These are phyloP conservation scores for Amblyornis subalaris DNA, from an alignment of 2,113 vertebrate species.

Conservation along the genomic window DNA sequence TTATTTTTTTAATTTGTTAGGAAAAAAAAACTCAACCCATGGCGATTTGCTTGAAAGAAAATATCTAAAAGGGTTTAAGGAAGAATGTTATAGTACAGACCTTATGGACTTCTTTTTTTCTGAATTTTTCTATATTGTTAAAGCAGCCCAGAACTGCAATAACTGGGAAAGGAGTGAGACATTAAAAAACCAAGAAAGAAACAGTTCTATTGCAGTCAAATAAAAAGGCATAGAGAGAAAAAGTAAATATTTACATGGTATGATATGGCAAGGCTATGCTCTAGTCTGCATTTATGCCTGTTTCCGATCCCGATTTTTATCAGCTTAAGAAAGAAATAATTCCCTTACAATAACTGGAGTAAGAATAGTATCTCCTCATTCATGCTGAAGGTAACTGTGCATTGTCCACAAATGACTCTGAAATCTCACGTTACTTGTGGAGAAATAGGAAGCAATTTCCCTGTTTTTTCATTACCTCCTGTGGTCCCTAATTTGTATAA, in stretches of 20 bases:
- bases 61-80: neutral
- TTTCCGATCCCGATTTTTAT: neutral
- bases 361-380: neutral
- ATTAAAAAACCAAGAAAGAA: conserved; percentile 17
- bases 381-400: neutral
- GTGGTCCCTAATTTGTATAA: neutral
- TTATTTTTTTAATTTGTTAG: neutral
- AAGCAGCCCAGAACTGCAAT: neutral
- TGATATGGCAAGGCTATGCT: neutral
- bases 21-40: neutral
- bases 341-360: neutral
- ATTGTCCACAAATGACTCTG: neutral
- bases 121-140: conserved; percentile 19
- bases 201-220: neutral
- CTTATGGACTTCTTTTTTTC: neutral
- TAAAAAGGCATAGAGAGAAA: neutral
- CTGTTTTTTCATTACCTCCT: neutral
- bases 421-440: neutral
- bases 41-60: neutral
- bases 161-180: conserved; percentile 2
- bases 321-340: neutral
- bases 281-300: neutral
- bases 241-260: neutral
- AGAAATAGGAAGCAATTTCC: neutral
- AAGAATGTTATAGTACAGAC: neutral